phyloP scores from a whole-genome alignment of 2,888 invertebrate species.

The Hyppa rectilinea region DNA sequence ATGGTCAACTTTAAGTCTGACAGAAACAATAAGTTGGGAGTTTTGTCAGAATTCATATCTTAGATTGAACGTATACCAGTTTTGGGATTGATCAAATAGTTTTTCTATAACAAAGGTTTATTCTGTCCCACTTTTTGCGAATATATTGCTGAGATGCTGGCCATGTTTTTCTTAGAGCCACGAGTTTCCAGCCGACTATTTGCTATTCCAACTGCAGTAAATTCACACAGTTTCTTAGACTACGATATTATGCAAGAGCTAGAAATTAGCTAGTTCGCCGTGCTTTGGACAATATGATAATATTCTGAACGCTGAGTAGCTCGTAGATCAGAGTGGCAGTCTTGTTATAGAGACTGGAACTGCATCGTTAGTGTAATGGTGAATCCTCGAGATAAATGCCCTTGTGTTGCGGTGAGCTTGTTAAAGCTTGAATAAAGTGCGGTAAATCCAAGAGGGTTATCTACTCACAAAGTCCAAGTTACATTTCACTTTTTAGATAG shows the following conservation, averaged over 20 bases:
- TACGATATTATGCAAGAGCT: slow-evolving; percentile 42
- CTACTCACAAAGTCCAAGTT: slow-evolving; percentile 11
- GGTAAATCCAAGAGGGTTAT: slow-evolving; percentile 29
- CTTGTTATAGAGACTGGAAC: slow-evolving; percentile 55
- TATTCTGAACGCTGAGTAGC: slow-evolving; percentile 52
- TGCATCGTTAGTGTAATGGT: slow-evolving; percentile 62
- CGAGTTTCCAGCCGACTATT: background rate
- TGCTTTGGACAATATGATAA: slow-evolving; percentile 56
- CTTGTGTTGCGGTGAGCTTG: slow-evolving; percentile 46
- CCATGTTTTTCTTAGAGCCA: slow-evolving; percentile 1
- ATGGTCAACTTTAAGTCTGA: slow-evolving; percentile 15
- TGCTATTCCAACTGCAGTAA: slow-evolving; percentile 29
- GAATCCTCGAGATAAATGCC: slow-evolving; percentile 55
- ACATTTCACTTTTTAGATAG: slow-evolving; percentile 24
- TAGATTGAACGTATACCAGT: slow-evolving; percentile 15
- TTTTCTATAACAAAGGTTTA: background rate
- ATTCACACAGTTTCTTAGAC: slow-evolving; percentile 31
- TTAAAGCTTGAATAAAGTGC: slow-evolving; percentile 50
- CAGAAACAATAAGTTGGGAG: slow-evolving; percentile 20
- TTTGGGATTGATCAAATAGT: slow-evolving; percentile 18
- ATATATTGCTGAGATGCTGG: background rate
- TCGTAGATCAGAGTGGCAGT: slow-evolving; percentile 60
- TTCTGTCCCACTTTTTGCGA: background rate
- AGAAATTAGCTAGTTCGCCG: slow-evolving; percentile 47
- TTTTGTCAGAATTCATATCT: slow-evolving; percentile 3